Evolutionary conservation across 2,888 invertebrate genomes (phyloP).

Genomic region (Troides oblongomaculatus): DNA sequence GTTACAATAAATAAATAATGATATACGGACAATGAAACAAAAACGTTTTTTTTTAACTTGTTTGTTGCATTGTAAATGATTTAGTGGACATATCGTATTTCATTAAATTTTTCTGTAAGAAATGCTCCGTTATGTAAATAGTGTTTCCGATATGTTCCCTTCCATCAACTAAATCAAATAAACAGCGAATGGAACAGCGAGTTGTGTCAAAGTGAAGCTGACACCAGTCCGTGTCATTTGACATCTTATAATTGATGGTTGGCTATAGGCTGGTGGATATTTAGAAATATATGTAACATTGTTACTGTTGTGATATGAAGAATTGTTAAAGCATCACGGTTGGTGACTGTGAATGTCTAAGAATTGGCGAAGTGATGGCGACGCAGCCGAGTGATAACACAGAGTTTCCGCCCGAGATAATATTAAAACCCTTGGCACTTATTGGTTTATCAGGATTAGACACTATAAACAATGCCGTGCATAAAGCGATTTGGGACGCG

Average conservation of each 20-base stretch:
- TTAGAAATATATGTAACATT: constrained; percentile 37
- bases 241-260: constrained; percentile 36
- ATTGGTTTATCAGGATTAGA: constrained; percentile 95
- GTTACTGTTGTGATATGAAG: constrained; percentile 40
- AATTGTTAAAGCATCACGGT: constrained; percentile 29
- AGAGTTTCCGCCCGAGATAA: constrained; percentile 91
- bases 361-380: constrained; percentile 63
- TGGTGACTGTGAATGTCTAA: constrained; percentile 16
- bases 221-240: constrained; percentile 14
- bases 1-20: no score
- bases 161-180: neutral
- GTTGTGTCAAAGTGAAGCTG: neutral
- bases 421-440: constrained; percentile 90
- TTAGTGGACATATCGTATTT: no score
- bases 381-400: constrained; percentile 78
- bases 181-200: neutral
- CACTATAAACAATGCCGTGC: constrained; percentile 89
- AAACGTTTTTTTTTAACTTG: no score
- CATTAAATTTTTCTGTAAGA: no score
- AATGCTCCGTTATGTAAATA: neutral
- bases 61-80: no score
- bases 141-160: neutral
- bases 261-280: constrained; percentile 56
- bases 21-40: no score
- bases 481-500: constrained; percentile 96